Evolutionary conservation across 2,113 vertebrate species (phyloP), one percentile per base, ranked within the genome.

Genomic region (Gobius niger): DNA sequence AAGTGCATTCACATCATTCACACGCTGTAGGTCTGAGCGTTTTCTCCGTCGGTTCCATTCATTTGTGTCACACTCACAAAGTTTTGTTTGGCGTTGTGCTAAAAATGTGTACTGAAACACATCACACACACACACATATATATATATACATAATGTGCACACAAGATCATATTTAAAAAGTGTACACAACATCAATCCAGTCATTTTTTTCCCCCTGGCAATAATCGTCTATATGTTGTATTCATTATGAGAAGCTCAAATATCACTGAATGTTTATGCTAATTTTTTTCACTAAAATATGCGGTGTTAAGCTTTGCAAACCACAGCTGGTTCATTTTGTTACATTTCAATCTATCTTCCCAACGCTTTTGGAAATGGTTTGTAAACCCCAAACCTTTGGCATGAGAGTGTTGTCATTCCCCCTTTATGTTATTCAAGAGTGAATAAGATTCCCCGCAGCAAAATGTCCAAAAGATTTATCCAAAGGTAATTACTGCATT

Each of bases 1-100:
- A 79, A 85, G 74, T 79, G 82, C 69, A 86, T 75, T 85, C 70
- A 74, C 62, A 68, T 86, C 69, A 80, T 75, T 72, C 19, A 49
- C 54, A 82, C 66, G 82, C 70, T 80, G 73, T 71, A 77, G 70
- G 75, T 75, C 62, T 66, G 49, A 68, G 72, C 72, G 41, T 57
- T 72, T 50, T 73, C 76, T 69, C 53, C 41, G 51, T 63, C 72
- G 6, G 24, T 34, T 10, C 24, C 19, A 34, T 56, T 56, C 10
- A 34, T 18, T 60, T 60, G 10, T 6, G 12, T 57, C 40, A 15
- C 47, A 50, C 47, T 34, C 24, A 34, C 24, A 3, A 34, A 0
- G 54, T 57, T 57, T 34, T 60, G 53, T 56, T 18, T 13, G 34
- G 34, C n/a, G 56, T 60, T 4, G 34, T 59, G 15, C 56, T 40